phyloP scores from a whole-genome alignment of 2,113 vertebrate genomes.

The Ivindomyrus marchei region DNA sequence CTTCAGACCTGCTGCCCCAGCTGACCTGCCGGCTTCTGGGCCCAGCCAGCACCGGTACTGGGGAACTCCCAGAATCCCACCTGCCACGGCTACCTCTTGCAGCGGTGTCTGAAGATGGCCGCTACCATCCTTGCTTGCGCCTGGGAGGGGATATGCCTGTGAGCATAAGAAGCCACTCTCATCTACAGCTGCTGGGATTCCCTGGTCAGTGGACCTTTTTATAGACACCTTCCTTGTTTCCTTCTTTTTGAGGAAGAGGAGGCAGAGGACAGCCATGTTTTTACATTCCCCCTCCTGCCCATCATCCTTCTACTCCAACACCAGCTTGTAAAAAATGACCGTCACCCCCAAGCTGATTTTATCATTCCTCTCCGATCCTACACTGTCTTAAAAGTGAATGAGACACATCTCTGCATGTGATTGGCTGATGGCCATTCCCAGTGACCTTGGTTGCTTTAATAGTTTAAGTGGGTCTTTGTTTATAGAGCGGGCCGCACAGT shows the following conservation, averaged over 20 bases:
- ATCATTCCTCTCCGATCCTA: not conserved
- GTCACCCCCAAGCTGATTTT: not conserved
- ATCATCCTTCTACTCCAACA: not conserved
- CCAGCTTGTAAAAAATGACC: not conserved
- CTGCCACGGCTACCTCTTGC: not conserved
- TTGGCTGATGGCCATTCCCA: not conserved
- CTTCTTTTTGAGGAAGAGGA: not conserved
- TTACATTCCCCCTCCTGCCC: not conserved
- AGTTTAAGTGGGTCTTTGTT: constrained; percentile 20
- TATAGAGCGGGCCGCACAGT: not conserved
- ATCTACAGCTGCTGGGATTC: not conserved
- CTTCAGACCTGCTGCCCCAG: not conserved
- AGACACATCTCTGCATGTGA: not conserved
- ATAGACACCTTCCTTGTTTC: not conserved
- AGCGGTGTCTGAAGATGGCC: not conserved
- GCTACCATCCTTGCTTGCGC: not conserved
- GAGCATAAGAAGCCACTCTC: not conserved
- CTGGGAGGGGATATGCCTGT: not conserved
- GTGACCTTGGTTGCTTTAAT: constrained; percentile 19
- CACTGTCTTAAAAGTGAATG: not conserved
- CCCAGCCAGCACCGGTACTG: not conserved
- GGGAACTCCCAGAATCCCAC: not conserved
- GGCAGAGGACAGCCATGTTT: not conserved
- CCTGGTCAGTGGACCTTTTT: not conserved
- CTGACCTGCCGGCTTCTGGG: not conserved